Base-by-base conservation (phyloP, 2,113 vertebrate genomes). In the Brachyhypopomus occidentalis region DNA sequence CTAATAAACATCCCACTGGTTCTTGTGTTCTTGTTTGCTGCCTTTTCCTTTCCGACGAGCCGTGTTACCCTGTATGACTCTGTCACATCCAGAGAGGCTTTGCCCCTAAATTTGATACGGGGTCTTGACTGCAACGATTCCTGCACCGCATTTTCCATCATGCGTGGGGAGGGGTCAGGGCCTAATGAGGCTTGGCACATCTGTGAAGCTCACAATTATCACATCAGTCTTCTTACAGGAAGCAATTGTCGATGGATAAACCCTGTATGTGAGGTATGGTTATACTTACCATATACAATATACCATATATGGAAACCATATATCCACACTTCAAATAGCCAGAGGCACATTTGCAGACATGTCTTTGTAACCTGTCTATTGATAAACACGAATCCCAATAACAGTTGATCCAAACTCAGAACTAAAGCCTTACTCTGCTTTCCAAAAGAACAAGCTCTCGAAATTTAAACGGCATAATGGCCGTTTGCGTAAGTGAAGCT, bases 41-140 rank as follows among this genome's bases (percentile, higher is more conserved):
- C 9, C 2, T 52, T 52, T 52, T 12, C 14, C 12, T 52, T 52
- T 14, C 3, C 9, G 3, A 12, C 12, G 12, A 41, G 36, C 82
- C 81, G 87, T 82, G 79, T 87, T 86, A 88, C 82, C 77, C 80
- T 14, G 17, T 80, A 73, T 80, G 79, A 81, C 72, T 89, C 77
- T 86, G 87, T 87, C 88, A 87, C 72, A 83, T 90, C 82, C 87
- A 90, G 87, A 89, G 87, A 90, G 79, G 88, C 84, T 82, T 82
- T 87, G 72, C 70, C 78, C 86, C 73, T 88, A 86, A 89, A 90
- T 91, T 90, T 92, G 90, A 93, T 91, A 89, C 90, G 86, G 4
- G 84, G 87, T 88, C 87, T 81, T 83, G 86, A 86, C 69, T 23
- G 34, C 63, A 67, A 86, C 92, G 92, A 93, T 92, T 91, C 91